phyloP scores from a whole-genome alignment of 2,113 vertebrate species.

The Thryonomys swinderianus region DNA sequence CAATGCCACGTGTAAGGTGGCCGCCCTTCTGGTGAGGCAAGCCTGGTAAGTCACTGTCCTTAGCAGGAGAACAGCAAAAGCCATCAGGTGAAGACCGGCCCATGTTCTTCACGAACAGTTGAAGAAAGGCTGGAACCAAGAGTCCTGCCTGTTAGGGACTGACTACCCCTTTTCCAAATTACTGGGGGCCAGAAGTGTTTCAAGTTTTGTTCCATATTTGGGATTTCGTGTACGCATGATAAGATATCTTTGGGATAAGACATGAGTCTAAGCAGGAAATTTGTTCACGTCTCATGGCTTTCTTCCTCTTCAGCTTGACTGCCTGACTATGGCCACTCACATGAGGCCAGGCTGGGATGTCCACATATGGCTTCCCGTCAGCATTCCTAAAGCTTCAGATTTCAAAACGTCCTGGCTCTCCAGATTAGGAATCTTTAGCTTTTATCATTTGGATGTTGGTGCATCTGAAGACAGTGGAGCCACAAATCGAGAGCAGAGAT shows the following conservation, averaged over 20 bases:
- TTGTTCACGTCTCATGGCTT: background rate
- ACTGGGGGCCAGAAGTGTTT: background rate
- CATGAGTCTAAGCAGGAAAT: background rate
- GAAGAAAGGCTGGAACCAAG: background rate
- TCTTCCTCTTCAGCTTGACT: background rate
- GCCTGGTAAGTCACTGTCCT: background rate
- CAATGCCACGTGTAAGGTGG: background rate
- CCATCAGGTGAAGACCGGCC: background rate
- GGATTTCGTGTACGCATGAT: background rate
- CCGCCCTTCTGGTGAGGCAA: background rate
- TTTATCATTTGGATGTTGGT: background rate
- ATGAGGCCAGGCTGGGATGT: background rate
- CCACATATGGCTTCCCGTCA: background rate
- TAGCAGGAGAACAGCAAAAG: background rate
- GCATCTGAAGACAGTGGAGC: background rate
- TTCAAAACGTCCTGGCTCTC: background rate
- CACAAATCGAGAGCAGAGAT: background rate
- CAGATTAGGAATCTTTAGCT: no score
- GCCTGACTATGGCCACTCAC: background rate
- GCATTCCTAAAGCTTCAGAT: background rate
- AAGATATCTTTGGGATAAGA: background rate
- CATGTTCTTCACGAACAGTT: background rate
- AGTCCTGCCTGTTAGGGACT: background rate
- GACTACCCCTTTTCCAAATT: background rate
- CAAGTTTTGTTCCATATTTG: background rate